Percentiles rank a stretch among this genome's conserved stretches.
Conservation (phyloP, 2,797 vertebrate species). For the Mus spretus region DNA sequence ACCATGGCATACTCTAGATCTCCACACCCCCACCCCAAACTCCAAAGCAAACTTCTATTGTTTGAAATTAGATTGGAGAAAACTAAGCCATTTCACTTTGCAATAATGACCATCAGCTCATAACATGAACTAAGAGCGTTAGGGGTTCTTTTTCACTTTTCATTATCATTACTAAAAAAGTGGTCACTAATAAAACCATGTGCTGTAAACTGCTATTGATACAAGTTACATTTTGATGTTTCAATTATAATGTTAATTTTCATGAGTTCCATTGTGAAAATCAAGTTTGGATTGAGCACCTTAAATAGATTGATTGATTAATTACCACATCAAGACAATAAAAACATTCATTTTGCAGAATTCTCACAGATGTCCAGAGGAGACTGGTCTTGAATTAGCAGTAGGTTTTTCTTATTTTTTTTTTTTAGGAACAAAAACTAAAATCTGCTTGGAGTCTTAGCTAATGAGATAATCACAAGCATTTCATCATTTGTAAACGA, state of each 20-base stretch:
- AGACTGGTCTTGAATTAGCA: constrained; percentile 75
- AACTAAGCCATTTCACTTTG: constrained; percentile 21
- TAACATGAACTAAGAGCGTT: constrained; percentile 1
- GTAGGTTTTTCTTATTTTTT: background rate
- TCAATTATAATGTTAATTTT: constrained; percentile 48
- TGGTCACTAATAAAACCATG: constrained; percentile 31
- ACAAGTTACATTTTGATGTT: constrained; percentile 23
- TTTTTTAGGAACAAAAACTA: constrained; percentile 48
- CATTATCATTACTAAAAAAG: constrained; percentile 21
- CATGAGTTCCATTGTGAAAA: constrained; percentile 52
- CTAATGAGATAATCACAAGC: constrained; percentile 79
- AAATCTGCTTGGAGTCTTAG: constrained; percentile 66
- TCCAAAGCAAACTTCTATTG: background rate
- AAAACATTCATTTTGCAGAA: constrained; percentile 66
- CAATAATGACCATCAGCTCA: background rate
- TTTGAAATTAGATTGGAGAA: constrained; percentile 1
- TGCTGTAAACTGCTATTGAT: background rate
- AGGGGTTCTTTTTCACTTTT: background rate
- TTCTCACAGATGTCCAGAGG: constrained; percentile 42
- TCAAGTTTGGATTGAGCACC: constrained; percentile 26
- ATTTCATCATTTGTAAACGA: constrained; percentile 78
- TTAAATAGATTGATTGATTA: constrained; percentile 51
- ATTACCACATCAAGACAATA: constrained; percentile 47
- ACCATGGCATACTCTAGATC: background rate
- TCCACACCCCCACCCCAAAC: background rate